Base-by-base conservation (phyloP, 2,797 vertebrate species). In the Falco novaeseelandiae region DNA sequence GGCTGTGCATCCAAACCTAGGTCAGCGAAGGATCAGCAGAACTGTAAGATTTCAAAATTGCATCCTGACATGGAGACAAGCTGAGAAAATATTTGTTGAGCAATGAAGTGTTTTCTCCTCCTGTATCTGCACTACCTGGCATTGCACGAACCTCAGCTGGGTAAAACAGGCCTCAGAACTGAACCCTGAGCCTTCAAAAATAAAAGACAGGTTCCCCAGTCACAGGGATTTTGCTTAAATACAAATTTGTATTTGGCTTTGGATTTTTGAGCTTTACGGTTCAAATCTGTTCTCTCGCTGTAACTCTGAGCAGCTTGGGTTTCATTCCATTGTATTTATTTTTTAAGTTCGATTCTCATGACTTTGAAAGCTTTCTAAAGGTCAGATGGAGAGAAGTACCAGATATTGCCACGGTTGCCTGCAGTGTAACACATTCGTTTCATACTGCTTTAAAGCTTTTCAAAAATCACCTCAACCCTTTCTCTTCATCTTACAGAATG, bases 281-380 rank as follows among this genome's bases (percentile, higher is more conserved):
- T 94, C 42, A 86, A 89, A 84, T 42, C 78, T 46, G 8, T 49
- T 90, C 40, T 79, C 83, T 89, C 49, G 20, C 38, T 59, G 5
- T 65, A 62, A 58, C 26, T 42, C 55, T 38, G 32, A 80, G 63
- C 59, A 83, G 34, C 48, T 36, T 49, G 23, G 38, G 34, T 79
- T 95, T 93, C 48, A 71, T 79, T 52, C 63, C 19, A 16, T 9
- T 89, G 38, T 87, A 67, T 92, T 96, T 93, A 77, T 83, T 82
- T 93, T 89, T 89, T 49, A 85, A 83, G 42, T 92, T 83, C 59
- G 76, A 19, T 63, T 69, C 74, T 92, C 20, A 22, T 63, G 83
- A 72, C 82, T 92, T 95, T 78, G 89, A 87, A 92, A 92, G 72
- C 84, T 91, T 67, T 92, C 65, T 83, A 96, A 95, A 96, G 84